These are phyloP conservation scores for Phasianus colchicus DNA, from an alignment of 2,113 vertebrate species.

Conservation along the genomic window DNA sequence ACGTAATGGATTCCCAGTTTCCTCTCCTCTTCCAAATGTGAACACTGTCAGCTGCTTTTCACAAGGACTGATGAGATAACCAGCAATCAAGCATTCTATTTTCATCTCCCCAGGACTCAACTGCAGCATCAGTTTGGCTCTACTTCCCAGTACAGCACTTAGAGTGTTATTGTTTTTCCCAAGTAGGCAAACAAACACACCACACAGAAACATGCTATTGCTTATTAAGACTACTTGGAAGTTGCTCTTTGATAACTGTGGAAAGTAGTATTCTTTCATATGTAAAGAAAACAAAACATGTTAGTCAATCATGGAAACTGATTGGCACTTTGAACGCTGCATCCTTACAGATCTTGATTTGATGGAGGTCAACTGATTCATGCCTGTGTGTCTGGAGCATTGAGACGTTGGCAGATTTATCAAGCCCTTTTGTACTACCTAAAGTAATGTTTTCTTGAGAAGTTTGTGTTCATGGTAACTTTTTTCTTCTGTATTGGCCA, in stretches of 20 bases:
- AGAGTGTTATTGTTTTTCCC: neutral
- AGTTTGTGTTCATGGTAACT: neutral
- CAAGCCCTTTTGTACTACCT: neutral
- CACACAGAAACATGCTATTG: neutral
- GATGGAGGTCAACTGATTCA: neutral
- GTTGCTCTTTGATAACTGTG: neutral
- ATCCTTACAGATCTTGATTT: neutral
- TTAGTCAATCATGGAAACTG: neutral
- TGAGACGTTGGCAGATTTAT: neutral
- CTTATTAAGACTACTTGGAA: neutral
- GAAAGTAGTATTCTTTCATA: neutral
- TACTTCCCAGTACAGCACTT: neutral
- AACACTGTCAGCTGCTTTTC: constrained; percentile 60
- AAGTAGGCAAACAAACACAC: neutral
- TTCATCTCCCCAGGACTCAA: constrained; percentile 52
- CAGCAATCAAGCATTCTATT: constrained; percentile 66
- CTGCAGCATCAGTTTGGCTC: neutral
- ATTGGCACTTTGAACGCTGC: neutral
- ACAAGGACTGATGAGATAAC: constrained; percentile 64
- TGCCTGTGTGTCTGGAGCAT: neutral
- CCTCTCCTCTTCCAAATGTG: constrained; percentile 38
- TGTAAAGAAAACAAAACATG: neutral
- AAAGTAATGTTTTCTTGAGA: neutral
- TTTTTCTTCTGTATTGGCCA: neutral
- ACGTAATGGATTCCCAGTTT: constrained; percentile 56